phyloP scores from a whole-genome alignment of 2,797 vertebrate species.

The Lithobates sylvaticus region DNA sequence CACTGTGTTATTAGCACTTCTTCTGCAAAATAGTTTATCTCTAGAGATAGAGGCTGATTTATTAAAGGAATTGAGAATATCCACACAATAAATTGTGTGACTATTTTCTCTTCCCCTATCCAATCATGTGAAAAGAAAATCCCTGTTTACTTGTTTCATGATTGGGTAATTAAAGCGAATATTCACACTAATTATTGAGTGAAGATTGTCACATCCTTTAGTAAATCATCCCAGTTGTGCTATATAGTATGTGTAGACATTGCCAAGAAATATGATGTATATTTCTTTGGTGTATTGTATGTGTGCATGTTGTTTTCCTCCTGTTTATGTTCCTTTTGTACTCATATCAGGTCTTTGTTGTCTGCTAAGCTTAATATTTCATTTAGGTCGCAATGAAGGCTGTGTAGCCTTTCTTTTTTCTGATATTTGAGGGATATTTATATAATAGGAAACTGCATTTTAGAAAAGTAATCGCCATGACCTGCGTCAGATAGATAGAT shows the following conservation, averaged over 20 bases:
- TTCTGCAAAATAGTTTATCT: background rate
- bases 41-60: background rate
- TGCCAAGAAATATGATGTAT: background rate
- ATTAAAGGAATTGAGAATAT: background rate
- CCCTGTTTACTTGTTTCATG: background rate
- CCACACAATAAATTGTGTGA: too few species aligned
- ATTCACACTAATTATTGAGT: background rate
- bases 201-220: background rate
- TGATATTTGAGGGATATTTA: background rate
- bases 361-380: background rate
- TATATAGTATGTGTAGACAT: background rate
- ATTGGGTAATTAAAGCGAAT: background rate
- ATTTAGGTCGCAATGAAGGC: background rate
- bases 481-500: constrained; percentile 1
- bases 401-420: background rate
- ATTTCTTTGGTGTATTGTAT: background rate
- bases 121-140: background rate
- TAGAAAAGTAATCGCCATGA: background rate
- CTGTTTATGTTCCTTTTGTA: background rate
- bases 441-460: background rate
- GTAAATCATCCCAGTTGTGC: background rate
- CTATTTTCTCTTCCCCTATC: background rate
- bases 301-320: background rate
- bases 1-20: background rate
- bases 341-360: too few species aligned